Base-by-base conservation (phyloP, 2,888 invertebrate species). In the Halocaridina rubra region DNA sequence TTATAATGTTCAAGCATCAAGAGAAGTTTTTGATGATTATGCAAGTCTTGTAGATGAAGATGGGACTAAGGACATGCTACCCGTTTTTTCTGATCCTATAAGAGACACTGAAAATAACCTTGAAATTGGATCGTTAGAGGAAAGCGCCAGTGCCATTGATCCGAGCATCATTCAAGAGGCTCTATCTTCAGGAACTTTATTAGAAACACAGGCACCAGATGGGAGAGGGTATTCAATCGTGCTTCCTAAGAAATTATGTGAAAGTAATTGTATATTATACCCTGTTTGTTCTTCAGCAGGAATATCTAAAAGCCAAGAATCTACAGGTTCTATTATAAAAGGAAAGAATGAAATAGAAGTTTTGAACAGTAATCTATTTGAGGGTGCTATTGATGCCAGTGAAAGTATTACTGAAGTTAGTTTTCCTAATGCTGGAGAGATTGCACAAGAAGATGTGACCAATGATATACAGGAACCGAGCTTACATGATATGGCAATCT, bases 201-300 rank as follows among this genome's bases (percentile, higher is more conserved):
- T 77, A 32, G 59, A 77, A 8, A 32, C 59, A 13, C 77, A 77
- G 22, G 77, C 32, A 32, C 46, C 39, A 33, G 77, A 77, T 77
- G 77, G 77, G 33, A 57, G 61, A 59, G 61, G 59, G 3, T 77
- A 77, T 59, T 61, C 61, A 0, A 77, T 77, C 19, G 59, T 77
- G 32, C 32, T 77, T 19, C 77, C 77, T 13, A 77, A 32, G 33
- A 59, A 30, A 13, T 16, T 77, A 22, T 22, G 22, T 8, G 77
- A 61, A 16, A 59, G 61, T 13, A 59, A 77, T 22, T 77, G 59
- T 32, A 77, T 61, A 22, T 32, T 32, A 3, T 53, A 53, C 16
- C 16, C 53, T 53, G 53, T 19, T 4, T 53, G 10, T 19, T 19
- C 53, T n/a, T 53, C 53, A 3, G 16, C 53, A 53, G 53, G 16